Evolutionary conservation across 2,888 invertebrate genomes (phyloP), one percentile per base, ranked within the genome.

Genomic region (Drosophila prolongata): DNA sequence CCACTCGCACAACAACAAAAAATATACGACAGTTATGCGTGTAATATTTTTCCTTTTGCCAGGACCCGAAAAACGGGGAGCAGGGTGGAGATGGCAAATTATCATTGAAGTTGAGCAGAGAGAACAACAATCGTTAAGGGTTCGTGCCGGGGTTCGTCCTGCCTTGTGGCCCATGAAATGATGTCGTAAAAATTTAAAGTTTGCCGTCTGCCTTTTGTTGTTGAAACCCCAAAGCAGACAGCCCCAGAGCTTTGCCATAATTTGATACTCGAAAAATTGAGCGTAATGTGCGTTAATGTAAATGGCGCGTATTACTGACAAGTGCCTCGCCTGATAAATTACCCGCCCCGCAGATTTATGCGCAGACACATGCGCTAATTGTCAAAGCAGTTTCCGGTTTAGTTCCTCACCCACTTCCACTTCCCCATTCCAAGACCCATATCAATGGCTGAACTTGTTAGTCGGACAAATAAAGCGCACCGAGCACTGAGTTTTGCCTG

Each of bases 151-250:
- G 38, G 37, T 34, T 42, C 44, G 27, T 34, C 37, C 65, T 54
- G 57, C 58, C 81, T 86, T 85, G 88, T 89, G 83, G 89, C 79
- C 89, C 88, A 77, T 85, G 79, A 88, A 89, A 83, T 79, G 84
- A 78, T 88, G 78, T 86, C 89, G 81, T 90, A 90, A 90, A 89
- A 86, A 85, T 89, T 89, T 88, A 84, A 90, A 88, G 89, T 90
- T 84, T 76, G 72, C 67, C 77, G 69, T 66, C 78, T 76, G 80
- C 54, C 74, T 67, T 62, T 19, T 55, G 54, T 50, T 75, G 69
- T 49, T 56, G 57, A 27, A 61, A 52, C 56, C 64, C 47, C 40
- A 27, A 35, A 42, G 53, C 30, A 58, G 44, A 34, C 57, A 52
- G 54, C 57, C 72, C 47, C 69, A 49, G 64, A 55, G 70, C 64